phyloP scores from a whole-genome alignment of 1,140 invertebrate species.

The Pygmarrhopalites habei region DNA sequence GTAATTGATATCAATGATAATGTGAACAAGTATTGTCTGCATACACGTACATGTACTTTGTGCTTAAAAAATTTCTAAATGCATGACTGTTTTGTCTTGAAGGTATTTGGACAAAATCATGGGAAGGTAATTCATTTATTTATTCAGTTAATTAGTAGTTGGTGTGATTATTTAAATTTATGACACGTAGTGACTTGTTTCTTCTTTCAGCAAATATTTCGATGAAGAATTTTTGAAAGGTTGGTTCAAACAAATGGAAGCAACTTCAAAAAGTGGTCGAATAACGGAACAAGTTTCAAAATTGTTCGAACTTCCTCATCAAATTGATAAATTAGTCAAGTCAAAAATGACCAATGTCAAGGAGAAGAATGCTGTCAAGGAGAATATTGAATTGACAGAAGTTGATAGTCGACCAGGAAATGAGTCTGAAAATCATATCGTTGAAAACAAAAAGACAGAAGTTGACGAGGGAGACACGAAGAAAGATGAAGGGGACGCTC shows the following conservation, averaged over 20 bases:
- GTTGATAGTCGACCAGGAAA: neutral
- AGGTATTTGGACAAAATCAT: conserved; percentile 69
- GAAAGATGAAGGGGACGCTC: neutral
- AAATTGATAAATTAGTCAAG: too few relatives aligned
- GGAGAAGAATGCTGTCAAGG: neutral
- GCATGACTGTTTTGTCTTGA: conserved; percentile 26
- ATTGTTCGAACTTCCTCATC: conserved; percentile 44
- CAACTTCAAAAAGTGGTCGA: conserved; percentile 49
- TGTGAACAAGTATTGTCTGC: too few relatives aligned
- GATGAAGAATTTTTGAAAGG: conserved; percentile 67
- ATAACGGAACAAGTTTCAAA: conserved; percentile 55
- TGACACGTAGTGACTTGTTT: too few relatives aligned
- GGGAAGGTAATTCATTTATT: too few relatives aligned
- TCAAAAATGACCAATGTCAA: too few relatives aligned
- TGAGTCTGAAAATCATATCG: neutral
- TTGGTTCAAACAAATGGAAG: conserved; percentile 53
- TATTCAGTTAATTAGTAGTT: too few relatives aligned
- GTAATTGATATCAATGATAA: too few relatives aligned
- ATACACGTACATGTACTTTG: too few relatives aligned
- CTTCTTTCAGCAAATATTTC: too few relatives aligned
- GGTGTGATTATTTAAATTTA: too few relatives aligned
- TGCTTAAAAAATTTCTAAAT: too few relatives aligned
- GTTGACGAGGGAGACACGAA: neutral
- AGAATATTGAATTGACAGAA: neutral
- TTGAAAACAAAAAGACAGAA: neutral